phyloP scores from a whole-genome alignment of 2,797 vertebrate genomes.

The Pampus argenteus region DNA sequence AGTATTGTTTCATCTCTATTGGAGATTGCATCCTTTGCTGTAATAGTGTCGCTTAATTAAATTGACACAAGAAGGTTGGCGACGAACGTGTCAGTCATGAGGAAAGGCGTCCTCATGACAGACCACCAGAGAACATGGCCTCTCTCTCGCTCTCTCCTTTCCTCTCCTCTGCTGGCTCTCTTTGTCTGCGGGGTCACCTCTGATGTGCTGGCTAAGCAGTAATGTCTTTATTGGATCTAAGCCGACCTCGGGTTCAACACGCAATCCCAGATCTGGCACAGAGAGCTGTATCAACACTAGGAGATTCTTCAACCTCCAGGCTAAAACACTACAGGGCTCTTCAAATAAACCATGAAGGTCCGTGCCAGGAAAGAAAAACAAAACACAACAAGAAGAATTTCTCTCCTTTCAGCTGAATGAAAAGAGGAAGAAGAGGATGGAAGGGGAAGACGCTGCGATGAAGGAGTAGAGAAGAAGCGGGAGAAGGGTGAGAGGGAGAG shows the following conservation, averaged over 20 bases:
- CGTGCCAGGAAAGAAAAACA: slow-evolving; percentile 53
- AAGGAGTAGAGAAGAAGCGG: slow-evolving; percentile 13
- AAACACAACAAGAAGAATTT: slow-evolving; percentile 36
- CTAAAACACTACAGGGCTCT: slow-evolving; percentile 63
- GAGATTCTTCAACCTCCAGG: slow-evolving; percentile 71
- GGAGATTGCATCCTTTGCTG: slow-evolving; percentile 36
- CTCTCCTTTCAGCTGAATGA: slow-evolving; percentile 32
- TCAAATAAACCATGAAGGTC: slow-evolving; percentile 73
- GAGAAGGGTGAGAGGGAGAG: not conserved
- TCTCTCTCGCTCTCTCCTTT: not conserved
- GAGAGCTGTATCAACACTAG: slow-evolving; percentile 71
- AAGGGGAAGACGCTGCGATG: slow-evolving; percentile 19
- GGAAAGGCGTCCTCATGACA: slow-evolving; percentile 7
- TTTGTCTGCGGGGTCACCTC: slow-evolving; percentile 49
- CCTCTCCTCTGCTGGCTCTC: not conserved
- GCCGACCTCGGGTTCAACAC: slow-evolving; percentile 48
- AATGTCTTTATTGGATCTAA: slow-evolving; percentile 49
- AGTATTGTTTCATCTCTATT: slow-evolving; percentile 58
- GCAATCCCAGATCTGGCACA: slow-evolving; percentile 50
- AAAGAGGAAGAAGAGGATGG: slow-evolving; percentile 25
- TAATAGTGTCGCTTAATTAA: slow-evolving; percentile 59
- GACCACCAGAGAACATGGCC: slow-evolving; percentile 7
- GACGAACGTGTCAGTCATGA: not conserved
- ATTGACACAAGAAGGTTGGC: slow-evolving; percentile 46
- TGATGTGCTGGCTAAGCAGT: slow-evolving; percentile 55